Base-by-base conservation (phyloP, 92 coral and sea anemone genomes). In the Metridium senile region DNA sequence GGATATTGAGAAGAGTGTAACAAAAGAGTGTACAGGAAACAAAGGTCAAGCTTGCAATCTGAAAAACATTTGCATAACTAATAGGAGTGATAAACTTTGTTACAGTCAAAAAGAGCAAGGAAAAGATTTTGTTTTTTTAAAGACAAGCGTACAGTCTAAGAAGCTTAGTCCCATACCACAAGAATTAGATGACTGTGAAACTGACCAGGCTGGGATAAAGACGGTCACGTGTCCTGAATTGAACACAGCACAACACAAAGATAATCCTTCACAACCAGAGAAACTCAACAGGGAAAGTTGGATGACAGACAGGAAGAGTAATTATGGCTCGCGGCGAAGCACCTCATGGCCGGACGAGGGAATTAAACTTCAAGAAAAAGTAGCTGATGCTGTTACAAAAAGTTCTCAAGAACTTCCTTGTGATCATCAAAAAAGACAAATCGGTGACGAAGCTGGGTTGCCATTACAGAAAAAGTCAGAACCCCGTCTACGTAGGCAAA, bases 161-260 rank as follows among this genome's bases (percentile, higher is more conserved):
- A 63, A 63, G 45, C 45, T 63, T 0, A 63, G 43, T 29, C 69
- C 69, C 11, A 63, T 63, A 28, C 69, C 45, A 11, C 69, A 63
- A 28, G 69, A 63, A 29, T 31, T 16, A 30, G 69, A 63, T 31
- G 25, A 54, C 23, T 35, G 23, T 6, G 69, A 63, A 63, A n/a
- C n/a, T n/a, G 3, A 30, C 16, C 65, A 28, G n/a, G 45, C 26
- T 8, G 69, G 35, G 45, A 1, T 22, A 8, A 59, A 59, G 26
- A n/a, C 65, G 1, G 13, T 9, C 22, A 22, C 11, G 6, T 8
- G 1, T 26, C 28, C 8, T 8, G 11, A 26, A 26, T n/a, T 22
- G 3, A 11, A 16, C 45, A 9, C 16, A 54, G 17, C 2, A 54
- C 59, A 9, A 54, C 59, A 19, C 9, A 2, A 17, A 22, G 23